These are phyloP conservation scores for Rugalucina vietnamica DNA, from an alignment of 2,888 invertebrate species.

Conservation along the genomic window DNA sequence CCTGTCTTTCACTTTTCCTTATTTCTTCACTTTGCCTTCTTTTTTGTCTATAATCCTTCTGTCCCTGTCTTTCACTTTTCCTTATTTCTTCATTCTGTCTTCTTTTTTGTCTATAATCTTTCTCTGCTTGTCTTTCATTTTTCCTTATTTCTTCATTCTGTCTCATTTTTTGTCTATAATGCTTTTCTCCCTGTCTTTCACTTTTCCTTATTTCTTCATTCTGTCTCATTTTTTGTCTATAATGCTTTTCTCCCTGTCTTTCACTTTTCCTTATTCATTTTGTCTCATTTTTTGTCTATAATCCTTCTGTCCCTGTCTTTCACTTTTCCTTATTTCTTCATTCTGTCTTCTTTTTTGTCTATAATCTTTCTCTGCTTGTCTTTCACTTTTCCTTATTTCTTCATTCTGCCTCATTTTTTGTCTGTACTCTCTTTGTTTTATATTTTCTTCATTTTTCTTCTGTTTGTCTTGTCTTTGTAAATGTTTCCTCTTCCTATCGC, in stretches of 20 bases:
- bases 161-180: not conserved
- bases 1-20: too few species aligned
- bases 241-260: not conserved
- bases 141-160: not conserved
- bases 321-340: not conserved
- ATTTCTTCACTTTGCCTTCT: too few species aligned
- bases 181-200: not conserved
- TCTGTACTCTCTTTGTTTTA: not conserved
- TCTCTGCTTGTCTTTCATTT: not conserved
- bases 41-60: too few species aligned
- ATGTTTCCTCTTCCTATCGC: not conserved
- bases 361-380: not conserved
- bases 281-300: too few species aligned
- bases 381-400: not conserved
- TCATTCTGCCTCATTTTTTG: not conserved
- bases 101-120: not conserved
- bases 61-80: not conserved
- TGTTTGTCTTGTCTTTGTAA: not conserved
- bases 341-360: not conserved
- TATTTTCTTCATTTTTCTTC: not conserved
- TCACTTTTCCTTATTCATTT: not conserved
- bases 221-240: not conserved
- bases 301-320: too few species aligned
- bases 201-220: not conserved
- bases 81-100: not conserved